phyloP scores from a whole-genome alignment of 2,113 vertebrate genomes.

The Poecile atricapillus region DNA sequence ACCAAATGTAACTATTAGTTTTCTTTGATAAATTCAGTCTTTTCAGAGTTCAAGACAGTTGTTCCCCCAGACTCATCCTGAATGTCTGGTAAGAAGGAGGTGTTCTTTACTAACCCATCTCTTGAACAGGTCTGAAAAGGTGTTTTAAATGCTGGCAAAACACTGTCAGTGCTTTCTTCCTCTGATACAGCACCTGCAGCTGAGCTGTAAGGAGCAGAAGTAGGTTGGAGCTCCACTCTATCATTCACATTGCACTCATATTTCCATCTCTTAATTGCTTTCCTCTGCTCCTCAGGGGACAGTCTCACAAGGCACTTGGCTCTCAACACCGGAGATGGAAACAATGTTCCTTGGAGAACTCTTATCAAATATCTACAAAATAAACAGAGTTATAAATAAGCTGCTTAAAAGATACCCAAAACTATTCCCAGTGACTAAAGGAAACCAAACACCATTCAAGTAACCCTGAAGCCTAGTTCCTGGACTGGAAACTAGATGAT shows the following conservation, averaged over 20 bases:
- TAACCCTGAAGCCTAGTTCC: not conserved
- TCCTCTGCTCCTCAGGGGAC: constrained; percentile 7
- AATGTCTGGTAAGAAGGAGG: not conserved
- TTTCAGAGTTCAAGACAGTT: not conserved
- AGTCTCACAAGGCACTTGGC: constrained; percentile 68
- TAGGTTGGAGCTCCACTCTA: not conserved
- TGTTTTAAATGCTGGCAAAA: not conserved
- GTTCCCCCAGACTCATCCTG: not conserved
- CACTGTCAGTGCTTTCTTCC: not conserved
- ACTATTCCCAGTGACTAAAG: not conserved
- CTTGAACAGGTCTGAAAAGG: not conserved
- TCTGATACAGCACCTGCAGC: not conserved
- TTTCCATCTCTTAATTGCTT: constrained; percentile 67
- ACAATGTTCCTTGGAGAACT: constrained; percentile 74
- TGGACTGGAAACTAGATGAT: not conserved
- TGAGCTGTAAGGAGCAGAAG: not conserved
- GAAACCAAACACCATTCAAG: not conserved
- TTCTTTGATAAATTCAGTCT: not conserved
- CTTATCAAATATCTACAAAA: constrained; percentile 76
- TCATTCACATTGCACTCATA: not conserved
- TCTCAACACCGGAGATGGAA: constrained; percentile 61
- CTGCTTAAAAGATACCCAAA: not conserved
- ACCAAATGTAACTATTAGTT: not conserved
- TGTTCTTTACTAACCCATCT: not conserved
- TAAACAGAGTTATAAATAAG: not conserved